These are phyloP conservation scores for Neodon shergylaensis DNA, from an alignment of 2,113 vertebrate genomes.

Conservation along the genomic window DNA sequence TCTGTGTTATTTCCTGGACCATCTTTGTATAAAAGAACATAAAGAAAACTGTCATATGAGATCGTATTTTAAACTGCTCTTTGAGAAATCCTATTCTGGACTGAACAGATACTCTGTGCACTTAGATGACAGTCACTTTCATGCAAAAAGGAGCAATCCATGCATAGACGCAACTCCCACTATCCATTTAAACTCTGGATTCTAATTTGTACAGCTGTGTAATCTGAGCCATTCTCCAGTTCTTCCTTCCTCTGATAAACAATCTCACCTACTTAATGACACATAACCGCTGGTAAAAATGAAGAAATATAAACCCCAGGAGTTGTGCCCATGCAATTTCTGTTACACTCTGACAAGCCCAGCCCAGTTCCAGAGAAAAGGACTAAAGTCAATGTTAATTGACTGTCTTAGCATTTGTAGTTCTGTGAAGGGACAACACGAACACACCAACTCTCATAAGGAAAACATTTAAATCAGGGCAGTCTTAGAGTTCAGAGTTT, in stretches of 20 bases:
- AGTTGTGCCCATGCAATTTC: neutral
- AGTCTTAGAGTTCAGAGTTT: neutral
- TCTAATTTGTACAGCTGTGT: conserved; percentile 3
- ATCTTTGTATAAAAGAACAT: neutral
- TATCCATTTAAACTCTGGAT: neutral
- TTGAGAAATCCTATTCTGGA: conserved; percentile 5
- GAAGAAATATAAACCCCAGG: neutral
- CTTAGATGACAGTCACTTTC: conserved; percentile 26
- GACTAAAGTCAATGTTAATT: neutral
- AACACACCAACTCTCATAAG: neutral
- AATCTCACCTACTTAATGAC: neutral
- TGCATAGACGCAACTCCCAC: neutral
- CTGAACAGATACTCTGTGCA: neutral
- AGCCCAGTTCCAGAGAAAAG: neutral
- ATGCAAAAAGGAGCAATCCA: neutral
- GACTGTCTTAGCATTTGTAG: neutral
- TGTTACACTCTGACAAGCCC: neutral
- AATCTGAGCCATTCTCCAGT: neutral
- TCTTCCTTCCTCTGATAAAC: neutral
- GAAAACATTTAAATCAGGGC: neutral
- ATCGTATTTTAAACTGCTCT: conserved; percentile 29
- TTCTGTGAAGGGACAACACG: neutral
- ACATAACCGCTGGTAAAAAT: neutral
- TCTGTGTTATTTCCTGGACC: neutral
- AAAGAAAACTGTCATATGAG: conserved; percentile 11